These are phyloP conservation scores for Sebastes taczanowskii DNA, from an alignment of 2,797 vertebrate genomes.

Conservation along the genomic window DNA sequence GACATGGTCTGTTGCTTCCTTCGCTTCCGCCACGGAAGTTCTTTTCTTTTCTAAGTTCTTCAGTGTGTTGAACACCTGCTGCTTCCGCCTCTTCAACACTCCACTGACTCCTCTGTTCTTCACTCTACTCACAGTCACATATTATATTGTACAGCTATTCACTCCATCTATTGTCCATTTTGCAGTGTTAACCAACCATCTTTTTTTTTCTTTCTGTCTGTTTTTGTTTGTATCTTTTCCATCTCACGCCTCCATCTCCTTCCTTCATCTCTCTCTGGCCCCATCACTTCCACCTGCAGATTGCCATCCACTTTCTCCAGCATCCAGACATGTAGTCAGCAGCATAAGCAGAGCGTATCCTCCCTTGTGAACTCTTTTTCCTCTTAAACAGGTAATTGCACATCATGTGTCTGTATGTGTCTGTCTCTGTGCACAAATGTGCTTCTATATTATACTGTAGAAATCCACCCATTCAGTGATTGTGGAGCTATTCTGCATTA, in stretches of 20 bases:
- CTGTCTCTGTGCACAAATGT: slow-evolving; percentile 11
- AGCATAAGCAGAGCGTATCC: slow-evolving; percentile 38
- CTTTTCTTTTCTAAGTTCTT: slow-evolving; percentile 19
- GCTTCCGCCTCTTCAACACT: slow-evolving; percentile 25
- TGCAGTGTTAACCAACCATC: neutral
- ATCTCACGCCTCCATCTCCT: neutral
- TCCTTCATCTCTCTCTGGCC: neutral
- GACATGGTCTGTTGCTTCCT: slow-evolving; percentile 43
- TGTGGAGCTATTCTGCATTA: neutral
- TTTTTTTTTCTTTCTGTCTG: slow-evolving; percentile 13
- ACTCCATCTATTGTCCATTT: neutral
- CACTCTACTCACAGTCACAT: neutral
- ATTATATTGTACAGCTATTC: slow-evolving; percentile 13
- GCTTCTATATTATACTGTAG: neutral
- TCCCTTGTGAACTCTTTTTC: slow-evolving; percentile 66
- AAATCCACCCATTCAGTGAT: neutral
- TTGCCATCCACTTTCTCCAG: slow-evolving; percentile 44
- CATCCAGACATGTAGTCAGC: slow-evolving; percentile 75
- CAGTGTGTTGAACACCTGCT: slow-evolving; percentile 57
- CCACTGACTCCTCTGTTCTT: slow-evolving; percentile 28
- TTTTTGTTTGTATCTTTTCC: neutral
- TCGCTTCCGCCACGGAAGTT: slow-evolving; percentile 54
- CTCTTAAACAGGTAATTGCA: slow-evolving; percentile 76
- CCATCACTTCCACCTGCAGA: slow-evolving; percentile 23
- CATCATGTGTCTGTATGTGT: slow-evolving; percentile 3